Conservation (phyloP, 2,113 vertebrate genomes). For the Redunca redunca region DNA sequence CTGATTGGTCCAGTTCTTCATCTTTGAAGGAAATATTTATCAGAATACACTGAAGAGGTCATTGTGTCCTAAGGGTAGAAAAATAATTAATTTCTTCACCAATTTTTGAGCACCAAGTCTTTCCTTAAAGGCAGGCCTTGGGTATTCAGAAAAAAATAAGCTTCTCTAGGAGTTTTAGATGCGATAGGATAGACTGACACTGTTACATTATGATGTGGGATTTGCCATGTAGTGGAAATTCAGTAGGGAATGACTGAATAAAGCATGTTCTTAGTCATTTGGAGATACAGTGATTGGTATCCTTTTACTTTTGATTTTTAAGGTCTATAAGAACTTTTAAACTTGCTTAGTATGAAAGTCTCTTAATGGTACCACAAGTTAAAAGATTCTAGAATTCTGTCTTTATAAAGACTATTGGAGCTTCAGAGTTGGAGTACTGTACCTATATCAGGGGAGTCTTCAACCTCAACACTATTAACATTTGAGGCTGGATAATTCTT, state of each 20-base stretch:
- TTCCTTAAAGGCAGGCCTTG: not conserved
- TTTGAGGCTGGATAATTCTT: not conserved
- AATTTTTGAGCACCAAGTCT: not conserved
- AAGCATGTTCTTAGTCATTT: not conserved
- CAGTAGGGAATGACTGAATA: not conserved
- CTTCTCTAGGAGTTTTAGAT: not conserved
- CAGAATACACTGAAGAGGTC: not conserved
- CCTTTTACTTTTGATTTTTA: constrained; percentile 6
- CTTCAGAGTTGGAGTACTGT: not conserved
- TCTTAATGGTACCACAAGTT: not conserved
- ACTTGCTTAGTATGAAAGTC: not conserved
- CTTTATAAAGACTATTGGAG: not conserved
- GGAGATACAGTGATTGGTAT: not conserved
- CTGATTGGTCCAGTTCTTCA: not conserved
- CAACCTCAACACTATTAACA: not conserved
- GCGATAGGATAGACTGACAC: not conserved
- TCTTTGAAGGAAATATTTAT: not conserved
- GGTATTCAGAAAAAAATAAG: not conserved
- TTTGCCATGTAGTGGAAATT: not conserved
- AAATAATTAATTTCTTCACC: not conserved
- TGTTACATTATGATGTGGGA: not conserved
- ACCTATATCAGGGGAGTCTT: not conserved
- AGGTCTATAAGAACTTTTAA: constrained; percentile 5
- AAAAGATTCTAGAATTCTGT: not conserved
- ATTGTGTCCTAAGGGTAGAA: not conserved